These are phyloP conservation scores for Unio pictorum DNA, from an alignment of 2,888 invertebrate genomes.

Conservation along the genomic window DNA sequence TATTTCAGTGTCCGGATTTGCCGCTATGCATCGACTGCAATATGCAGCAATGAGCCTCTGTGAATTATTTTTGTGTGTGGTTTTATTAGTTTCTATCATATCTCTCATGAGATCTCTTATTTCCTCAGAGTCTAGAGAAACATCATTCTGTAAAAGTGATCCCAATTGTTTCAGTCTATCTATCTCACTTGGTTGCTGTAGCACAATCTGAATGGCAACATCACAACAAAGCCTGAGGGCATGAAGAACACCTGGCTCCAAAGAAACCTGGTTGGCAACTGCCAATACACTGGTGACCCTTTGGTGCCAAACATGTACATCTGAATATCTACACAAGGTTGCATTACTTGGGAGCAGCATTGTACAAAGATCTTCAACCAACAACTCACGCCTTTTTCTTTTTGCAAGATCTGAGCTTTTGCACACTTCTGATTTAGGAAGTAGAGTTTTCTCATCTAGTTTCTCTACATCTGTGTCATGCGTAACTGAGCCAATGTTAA, in stretches of 20 bases:
- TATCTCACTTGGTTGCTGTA: not conserved
- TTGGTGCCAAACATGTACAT: constrained; percentile 5
- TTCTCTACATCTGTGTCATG: not conserved
- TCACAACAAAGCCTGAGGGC: constrained; percentile 10
- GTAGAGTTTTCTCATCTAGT: constrained; percentile 1
- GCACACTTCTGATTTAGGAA: not conserved
- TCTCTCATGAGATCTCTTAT: not conserved
- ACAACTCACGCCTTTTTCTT: not conserved
- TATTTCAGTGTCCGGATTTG: constrained; percentile 13
- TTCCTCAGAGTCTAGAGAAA: not conserved
- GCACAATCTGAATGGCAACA: constrained; percentile 5
- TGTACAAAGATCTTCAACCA: constrained; percentile 12
- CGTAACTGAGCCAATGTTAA: too few relatives aligned
- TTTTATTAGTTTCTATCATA: too few relatives aligned
- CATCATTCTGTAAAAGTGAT: not conserved
- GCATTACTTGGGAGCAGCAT: constrained; percentile 8
- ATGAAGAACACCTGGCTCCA: constrained; percentile 5
- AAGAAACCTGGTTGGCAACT: constrained; percentile 5
- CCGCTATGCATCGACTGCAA: constrained; percentile 15
- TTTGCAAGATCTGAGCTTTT: too few relatives aligned
- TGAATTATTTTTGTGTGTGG: not conserved
- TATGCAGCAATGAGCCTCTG: constrained; percentile 13
- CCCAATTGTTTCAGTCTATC: constrained; percentile 4
- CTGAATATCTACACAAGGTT: not conserved
- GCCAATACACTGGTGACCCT: constrained; percentile 2